Percentiles rank a stretch among this genome's conserved stretches.
phyloP scores from a whole-genome alignment of 2,113 vertebrate species.

The Cettia cetti region DNA sequence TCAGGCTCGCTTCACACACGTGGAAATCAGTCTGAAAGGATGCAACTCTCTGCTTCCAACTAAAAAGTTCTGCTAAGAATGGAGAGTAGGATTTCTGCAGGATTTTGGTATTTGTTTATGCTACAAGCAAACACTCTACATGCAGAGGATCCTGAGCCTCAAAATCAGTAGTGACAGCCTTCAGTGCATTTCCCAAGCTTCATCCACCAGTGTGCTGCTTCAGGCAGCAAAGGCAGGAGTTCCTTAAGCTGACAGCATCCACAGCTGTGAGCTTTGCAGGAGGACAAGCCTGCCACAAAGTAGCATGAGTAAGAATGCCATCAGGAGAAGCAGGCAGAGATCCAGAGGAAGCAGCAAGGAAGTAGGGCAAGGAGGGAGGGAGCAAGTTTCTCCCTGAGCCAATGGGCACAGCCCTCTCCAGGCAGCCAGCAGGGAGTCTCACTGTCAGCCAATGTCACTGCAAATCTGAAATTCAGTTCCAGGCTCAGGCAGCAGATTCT shows the following conservation, averaged over 20 bases:
- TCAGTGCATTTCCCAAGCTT: background rate
- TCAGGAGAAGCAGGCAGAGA: background rate
- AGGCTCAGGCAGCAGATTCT: background rate
- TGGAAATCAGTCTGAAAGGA: background rate
- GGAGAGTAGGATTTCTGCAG: background rate
- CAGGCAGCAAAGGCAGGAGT: background rate
- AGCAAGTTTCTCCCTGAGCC: background rate
- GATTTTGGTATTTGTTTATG: background rate
- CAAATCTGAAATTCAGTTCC: background rate
- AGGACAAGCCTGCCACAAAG: background rate
- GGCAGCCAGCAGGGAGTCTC: background rate
- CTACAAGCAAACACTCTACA: background rate
- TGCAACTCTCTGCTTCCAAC: background rate
- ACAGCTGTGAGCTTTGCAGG: background rate
- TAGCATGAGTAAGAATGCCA: background rate
- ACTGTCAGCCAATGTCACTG: background rate
- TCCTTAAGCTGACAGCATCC: background rate
- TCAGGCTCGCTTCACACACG: background rate
- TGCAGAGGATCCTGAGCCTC: background rate
- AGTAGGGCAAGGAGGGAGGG: background rate
- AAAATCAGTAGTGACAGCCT: background rate
- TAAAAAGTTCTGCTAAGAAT: background rate
- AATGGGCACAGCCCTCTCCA: background rate
- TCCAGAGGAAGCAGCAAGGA: background rate
- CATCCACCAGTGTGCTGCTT: background rate